Evolutionary conservation across 2,113 vertebrate genomes (phyloP), one percentile per base, ranked within the genome.

Genomic region (Rhinoderma darwinii): DNA sequence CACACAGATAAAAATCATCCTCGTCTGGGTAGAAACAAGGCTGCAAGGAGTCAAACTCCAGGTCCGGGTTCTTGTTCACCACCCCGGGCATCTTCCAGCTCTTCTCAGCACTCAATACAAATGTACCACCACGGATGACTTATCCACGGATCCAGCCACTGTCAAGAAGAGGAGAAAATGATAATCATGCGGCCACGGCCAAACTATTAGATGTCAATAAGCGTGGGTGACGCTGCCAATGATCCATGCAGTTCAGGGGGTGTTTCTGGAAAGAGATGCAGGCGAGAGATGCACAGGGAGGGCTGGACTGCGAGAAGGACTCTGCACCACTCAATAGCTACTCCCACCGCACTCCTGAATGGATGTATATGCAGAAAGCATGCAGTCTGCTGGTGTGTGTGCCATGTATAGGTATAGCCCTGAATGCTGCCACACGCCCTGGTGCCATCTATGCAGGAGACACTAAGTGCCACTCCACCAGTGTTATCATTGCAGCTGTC

Each of bases 11-110:
- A 96, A 99, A 99, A 92, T 99, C 97, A 92, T 98, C 97, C 93
- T 99, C 98, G 89, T 99, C 98, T 43, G 97, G 98, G 88, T 98
- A 98, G 93, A 99, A 99, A 91, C 97, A 99, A 84, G 97, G 98
- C 91, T 99, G 98, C 92, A 99, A 93, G 77, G 97, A 99, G 95
- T 99, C 97, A 88, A 99, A 99, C 94, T 99, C 98, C 93, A 98
- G 93, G 90, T 99, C 97, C 80, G 96, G 96, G 93, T 97, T 97
- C 95, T 98, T 99, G 93, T 95, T 95, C 89, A 95, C 91, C 93
- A 96, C 95, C 90, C 96, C 96, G 83, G 97, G 98, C 98, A 98
- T 99, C 93, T 91, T 92, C 78, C 89, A 79, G 63, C 86, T 89
- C 72, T 35, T 27, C 56, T n/a, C 17, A 50, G 37, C 74, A 15